Base-by-base conservation (phyloP, 2,888 invertebrate species). In the Dorcus hopei region DNA sequence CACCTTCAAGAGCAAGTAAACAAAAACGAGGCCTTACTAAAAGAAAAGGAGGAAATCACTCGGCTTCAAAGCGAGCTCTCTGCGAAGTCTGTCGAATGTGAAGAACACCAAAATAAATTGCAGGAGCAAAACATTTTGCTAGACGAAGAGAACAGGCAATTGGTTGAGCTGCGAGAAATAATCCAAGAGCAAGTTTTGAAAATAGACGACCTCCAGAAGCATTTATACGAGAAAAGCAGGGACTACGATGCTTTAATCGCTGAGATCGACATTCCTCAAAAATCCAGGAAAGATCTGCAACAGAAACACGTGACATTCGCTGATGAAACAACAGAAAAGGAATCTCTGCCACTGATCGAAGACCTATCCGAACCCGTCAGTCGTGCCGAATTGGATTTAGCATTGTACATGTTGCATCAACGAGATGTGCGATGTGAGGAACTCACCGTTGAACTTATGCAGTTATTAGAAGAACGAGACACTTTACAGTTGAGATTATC, bases 391-490 rank as follows among this genome's bases (percentile, higher is more conserved):
- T 77, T 93, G 53, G 92, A 93, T 72, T 80, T 91, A 52, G 91
- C 93, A 0, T 76, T 92, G 43, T 92, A 92, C 72, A 90, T 91
- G 88, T 79, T 94, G 52, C 93, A 95, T 74, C 91, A 93, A 71
- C 83, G 93, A 63, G 93, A 94, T 67, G 89, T 93, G 58, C 83
- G 91, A 1, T 91, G 91, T 74, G 93, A 94, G 71, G 93, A 94
- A 75, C 81, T 95, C 59, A 93, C 93, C 0, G 83, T 90, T 70
- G 94, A 95, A 74, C 79, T 95, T 52, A 90, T 90, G 64, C 89
- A 88, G 75, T 78, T 95, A 48, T 77, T 94, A 49, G 93, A 93
- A 75, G 94, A 94, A 75, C 83, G 94, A 54, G 94, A 95, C 72
- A 90, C 90, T 0, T 77, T 95, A 53, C 94, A 94, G 70, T 77